Base-by-base conservation (phyloP, 2,113 vertebrate genomes). In the Cryptomyrus ogoouensis region DNA sequence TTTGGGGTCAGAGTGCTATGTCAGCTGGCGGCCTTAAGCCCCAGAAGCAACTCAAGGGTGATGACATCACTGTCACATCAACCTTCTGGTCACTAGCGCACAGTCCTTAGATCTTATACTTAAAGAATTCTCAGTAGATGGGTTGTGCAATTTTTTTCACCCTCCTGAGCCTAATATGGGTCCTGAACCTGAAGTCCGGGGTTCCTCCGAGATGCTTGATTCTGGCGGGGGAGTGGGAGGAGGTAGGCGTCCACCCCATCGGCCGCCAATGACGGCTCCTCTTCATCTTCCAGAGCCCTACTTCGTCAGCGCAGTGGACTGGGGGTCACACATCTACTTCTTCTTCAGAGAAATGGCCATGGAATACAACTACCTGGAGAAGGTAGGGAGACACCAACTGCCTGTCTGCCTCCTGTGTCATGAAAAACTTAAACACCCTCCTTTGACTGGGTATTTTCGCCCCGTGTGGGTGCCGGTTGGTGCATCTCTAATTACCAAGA, bases 301-400 rank as follows among this genome's bases (percentile, higher is more conserved):
- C 91, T 99, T 99, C 0, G 96, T 99, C 92, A 98, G 97, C 0
- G 96, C 97, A 0, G 97, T 99, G 93, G 98, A 99, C 88, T 99
- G 98, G 97, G 97, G 95, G 56, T 96, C 96, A 89, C 98, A 99
- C 62, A 96, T 99, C 92, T 99, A 99, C 94, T 99, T 99, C 96
- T 99, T 99, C 96, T 99, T 99, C 96, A 94, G 98, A 86, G 98
- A 99, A 94, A 98, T 99, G 1, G 98, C 98, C n/a, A 98, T 99
- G 97, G 98, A 99, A 94, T 99, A 98, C 92, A 99, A 97, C 95
- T 99, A 98, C 93, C 94, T 99, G 93, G 98, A 99, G 94, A 99
- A 99, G 98, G 98, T 99, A 93, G 92, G 91, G 39, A 50, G 87
- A 24, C 10, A 2, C 21, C 6, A 1, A 46, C 44, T 47, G 52